Conservation (phyloP, 2,797 vertebrate species). For the Pantherophis alleghaniensis region DNA sequence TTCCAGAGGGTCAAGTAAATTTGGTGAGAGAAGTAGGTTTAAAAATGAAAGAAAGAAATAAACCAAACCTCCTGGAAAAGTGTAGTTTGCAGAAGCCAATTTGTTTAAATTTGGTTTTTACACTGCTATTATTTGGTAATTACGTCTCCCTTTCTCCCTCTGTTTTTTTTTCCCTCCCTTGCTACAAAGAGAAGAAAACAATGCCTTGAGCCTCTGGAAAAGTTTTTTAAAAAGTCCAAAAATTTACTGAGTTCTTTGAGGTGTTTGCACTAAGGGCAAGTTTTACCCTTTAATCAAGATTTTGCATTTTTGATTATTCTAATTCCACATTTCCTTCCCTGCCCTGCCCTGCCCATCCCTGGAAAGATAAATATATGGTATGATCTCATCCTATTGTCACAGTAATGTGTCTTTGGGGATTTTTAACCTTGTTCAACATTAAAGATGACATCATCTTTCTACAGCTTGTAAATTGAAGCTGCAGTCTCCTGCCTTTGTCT, state of each 20-base stretch:
- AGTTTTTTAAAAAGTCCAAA: neutral
- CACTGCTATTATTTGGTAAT: neutral
- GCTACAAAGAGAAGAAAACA: neutral
- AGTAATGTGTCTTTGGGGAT: conserved; percentile 68
- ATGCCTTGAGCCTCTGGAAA: neutral
- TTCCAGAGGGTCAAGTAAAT: neutral
- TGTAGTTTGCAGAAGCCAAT: neutral
- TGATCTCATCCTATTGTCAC: conserved; percentile 73
- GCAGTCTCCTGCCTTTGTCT: conserved; percentile 51
- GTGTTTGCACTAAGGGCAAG: conserved; percentile 21
- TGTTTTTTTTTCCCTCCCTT: neutral
- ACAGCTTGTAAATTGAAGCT: conserved; percentile 53
- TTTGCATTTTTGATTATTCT: conserved; percentile 43
- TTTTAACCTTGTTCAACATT: conserved; percentile 61
- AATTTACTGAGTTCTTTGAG: conserved; percentile 8
- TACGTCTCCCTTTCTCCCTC: neutral
- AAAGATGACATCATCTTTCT: conserved; percentile 62
- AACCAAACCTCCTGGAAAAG: neutral
- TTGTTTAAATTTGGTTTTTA: neutral
- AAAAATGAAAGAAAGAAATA: neutral
- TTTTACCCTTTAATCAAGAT: conserved; percentile 33
- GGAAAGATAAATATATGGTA: conserved; percentile 58
- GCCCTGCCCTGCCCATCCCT: conserved; percentile 2
- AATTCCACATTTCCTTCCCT: conserved; percentile 40
- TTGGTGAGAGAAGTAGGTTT: neutral